Conservation (phyloP, 2,113 vertebrate species). For the Cinclus cinclus region DNA sequence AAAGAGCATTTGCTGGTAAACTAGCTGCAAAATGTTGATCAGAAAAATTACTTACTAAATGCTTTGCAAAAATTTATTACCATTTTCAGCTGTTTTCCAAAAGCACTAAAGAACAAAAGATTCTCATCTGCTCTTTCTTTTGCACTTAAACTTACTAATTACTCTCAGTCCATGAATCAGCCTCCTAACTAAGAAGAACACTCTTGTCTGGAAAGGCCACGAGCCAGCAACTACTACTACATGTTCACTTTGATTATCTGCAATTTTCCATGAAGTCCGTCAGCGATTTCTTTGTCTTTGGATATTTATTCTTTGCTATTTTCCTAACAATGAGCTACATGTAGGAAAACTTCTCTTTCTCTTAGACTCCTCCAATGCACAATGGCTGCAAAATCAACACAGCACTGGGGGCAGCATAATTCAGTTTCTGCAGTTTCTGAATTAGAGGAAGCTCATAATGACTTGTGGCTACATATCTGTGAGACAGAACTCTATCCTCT, state of each 20-base stretch:
- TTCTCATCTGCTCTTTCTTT: neutral
- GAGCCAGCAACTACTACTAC: neutral
- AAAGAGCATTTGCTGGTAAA: neutral
- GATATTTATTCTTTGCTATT: neutral
- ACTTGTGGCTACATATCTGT: neutral
- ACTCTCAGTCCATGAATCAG: neutral
- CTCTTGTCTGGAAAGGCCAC: slow-evolving; percentile 4
- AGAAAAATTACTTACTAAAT: neutral
- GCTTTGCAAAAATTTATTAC: neutral
- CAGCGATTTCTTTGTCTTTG: neutral
- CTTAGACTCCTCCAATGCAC: neutral
- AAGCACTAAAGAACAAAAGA: neutral
- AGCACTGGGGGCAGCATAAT: accelerated
- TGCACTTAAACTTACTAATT: slow-evolving; percentile 18
- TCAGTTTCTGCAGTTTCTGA: neutral
- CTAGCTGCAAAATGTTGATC: neutral
- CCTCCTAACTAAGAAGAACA: neutral
- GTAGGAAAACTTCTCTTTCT: neutral
- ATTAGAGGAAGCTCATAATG: slow-evolving; percentile 1
- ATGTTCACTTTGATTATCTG: neutral
- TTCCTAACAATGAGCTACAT: neutral
- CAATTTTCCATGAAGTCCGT: neutral
- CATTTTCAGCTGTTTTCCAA: neutral
- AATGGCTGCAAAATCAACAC: neutral
- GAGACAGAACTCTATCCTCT: neutral